These are phyloP conservation scores for Pachyseris speciosa DNA, from an alignment of 64 coral and sea anemone species.

Conservation along the genomic window DNA sequence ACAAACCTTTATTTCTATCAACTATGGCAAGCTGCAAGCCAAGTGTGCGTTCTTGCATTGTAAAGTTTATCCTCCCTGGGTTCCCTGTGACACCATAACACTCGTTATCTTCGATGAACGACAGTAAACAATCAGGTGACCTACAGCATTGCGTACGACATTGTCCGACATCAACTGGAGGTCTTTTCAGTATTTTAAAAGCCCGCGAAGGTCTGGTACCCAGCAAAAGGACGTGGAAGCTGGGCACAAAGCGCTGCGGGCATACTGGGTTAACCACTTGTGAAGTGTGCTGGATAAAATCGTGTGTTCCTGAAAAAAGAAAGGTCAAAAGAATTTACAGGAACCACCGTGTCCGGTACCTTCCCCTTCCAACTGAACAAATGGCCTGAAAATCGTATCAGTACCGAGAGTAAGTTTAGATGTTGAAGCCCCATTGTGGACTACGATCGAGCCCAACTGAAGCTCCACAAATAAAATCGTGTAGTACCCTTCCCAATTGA, in stretches of 20 bases:
- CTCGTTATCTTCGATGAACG: slow-evolving; percentile 47
- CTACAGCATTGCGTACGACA: slow-evolving; percentile 48
- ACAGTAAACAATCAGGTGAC: slow-evolving; percentile 37
- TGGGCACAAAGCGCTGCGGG: slow-evolving; percentile 49
- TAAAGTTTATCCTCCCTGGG: background rate
- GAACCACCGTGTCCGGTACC: no score
- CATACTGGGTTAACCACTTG: slow-evolving; percentile 39
- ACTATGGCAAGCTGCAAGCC: slow-evolving; percentile 54
- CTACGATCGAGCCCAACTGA: no score
- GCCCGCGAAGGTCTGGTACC: background rate
- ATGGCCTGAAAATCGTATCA: no score
- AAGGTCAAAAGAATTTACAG: background rate
- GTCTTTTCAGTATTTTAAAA: slow-evolving; percentile 6
- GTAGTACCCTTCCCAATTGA: no score
- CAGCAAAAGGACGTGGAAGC: slow-evolving; percentile 38
- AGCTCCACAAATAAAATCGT: no score
- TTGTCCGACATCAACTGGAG: background rate
- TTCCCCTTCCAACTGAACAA: no score
- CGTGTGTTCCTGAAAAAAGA: background rate
- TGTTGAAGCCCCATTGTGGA: no score
- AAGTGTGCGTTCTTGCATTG: background rate
- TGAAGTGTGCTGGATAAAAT: slow-evolving; percentile 49
- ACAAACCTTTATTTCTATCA: slow-evolving; percentile 78
- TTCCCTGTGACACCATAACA: slow-evolving; percentile 50
- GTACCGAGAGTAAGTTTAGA: no score